phyloP scores from a whole-genome alignment of 2,113 vertebrate genomes.

The Grammomys dolichurus region DNA sequence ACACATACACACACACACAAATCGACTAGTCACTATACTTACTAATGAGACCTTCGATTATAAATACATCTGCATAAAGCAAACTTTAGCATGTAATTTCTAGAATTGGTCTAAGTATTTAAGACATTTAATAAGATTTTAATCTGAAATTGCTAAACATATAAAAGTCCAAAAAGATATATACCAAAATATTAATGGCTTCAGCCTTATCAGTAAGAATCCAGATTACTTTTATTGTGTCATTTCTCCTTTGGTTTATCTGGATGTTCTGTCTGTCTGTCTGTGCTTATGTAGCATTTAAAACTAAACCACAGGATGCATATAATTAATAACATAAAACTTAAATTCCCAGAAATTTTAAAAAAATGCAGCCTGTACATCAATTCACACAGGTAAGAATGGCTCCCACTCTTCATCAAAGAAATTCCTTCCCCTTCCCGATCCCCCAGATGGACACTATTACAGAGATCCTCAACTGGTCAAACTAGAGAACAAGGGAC shows the following conservation, averaged over 20 bases:
- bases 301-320: not conserved
- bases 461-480: not conserved
- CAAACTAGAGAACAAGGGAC: not conserved
- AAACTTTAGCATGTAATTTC: not conserved
- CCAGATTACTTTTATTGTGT: not conserved
- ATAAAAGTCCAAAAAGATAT: not conserved
- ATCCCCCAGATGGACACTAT: not conserved
- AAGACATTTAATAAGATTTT: not conserved
- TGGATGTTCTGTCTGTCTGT: not conserved
- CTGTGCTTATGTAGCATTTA: not conserved
- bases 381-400: not conserved
- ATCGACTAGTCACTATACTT: not conserved
- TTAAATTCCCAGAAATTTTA: not conserved
- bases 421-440: not conserved
- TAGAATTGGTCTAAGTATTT: not conserved
- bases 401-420: not conserved
- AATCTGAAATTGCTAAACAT: not conserved
- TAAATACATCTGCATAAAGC: not conserved
- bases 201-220: not conserved
- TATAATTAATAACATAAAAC: slow-evolving; percentile 2
- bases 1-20: no score
- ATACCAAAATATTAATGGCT: not conserved
- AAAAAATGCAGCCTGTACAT: not conserved
- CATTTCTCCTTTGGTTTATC: not conserved
- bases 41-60: not conserved